phyloP scores from a whole-genome alignment of 1,140 invertebrate species.

The Pseudobourletiella spinata region DNA sequence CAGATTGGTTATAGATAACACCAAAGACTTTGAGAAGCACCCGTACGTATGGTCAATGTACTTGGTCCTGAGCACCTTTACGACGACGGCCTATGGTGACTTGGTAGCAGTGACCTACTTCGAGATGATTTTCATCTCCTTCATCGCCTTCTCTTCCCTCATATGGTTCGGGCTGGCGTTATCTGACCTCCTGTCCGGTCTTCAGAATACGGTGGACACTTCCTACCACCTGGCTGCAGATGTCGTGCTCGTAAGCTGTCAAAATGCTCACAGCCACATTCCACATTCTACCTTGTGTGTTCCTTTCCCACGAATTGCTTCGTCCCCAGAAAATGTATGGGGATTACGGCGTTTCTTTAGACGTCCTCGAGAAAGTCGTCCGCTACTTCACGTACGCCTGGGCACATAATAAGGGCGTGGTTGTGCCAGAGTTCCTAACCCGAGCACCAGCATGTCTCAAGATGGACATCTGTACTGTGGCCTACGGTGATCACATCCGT shows the following conservation, averaged over 20 bases:
- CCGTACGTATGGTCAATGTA: conserved; percentile 7
- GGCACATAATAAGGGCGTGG: conserved; percentile 12
- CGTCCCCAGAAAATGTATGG: conserved; percentile 12
- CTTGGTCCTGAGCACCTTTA: conserved; percentile 10
- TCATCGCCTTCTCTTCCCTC: conserved; percentile 10
- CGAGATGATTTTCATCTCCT: conserved; percentile 6
- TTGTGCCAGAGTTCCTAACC: conserved; percentile 9
- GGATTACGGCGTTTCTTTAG: conserved; percentile 5
- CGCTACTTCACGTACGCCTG: conserved; percentile 13
- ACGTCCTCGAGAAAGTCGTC: neutral
- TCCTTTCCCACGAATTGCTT: too few species aligned
- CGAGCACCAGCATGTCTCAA: conserved; percentile 1
- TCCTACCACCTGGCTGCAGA: conserved; percentile 13
- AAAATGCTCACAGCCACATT: neutral
- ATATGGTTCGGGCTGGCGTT: conserved; percentile 12
- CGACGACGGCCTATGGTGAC: conserved; percentile 16
- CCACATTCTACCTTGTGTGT: neutral
- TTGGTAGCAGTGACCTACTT: conserved; percentile 2
- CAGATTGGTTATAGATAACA: neutral
- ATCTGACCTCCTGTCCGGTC: conserved; percentile 10
- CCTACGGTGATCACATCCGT: conserved; percentile 9
- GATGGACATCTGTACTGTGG: conserved; percentile 2
- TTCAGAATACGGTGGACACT: conserved; percentile 1
- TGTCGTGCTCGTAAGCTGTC: conserved; percentile 8
- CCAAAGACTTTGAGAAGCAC: neutral